These are phyloP conservation scores for Hylyphantes graminicola DNA, from an alignment of 1,140 invertebrate species.

Conservation along the genomic window DNA sequence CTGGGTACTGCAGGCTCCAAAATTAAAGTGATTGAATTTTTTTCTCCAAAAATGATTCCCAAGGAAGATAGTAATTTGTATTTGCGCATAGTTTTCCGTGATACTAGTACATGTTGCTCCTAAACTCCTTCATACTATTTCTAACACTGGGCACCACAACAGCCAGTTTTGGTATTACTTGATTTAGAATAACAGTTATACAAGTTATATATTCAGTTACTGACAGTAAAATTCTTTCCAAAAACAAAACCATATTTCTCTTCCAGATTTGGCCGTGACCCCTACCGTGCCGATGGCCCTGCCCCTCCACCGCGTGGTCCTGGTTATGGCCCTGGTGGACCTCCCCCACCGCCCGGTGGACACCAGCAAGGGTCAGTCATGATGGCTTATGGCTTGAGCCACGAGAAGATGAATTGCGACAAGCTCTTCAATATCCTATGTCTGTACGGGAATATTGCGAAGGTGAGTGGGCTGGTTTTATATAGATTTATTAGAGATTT, in stretches of 20 bases:
- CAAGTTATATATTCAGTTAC: too few relatives aligned
- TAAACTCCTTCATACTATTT: too few relatives aligned
- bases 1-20: too few relatives aligned
- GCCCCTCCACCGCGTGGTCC: constrained; percentile 61
- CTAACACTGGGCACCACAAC: too few relatives aligned
- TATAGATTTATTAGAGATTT: background rate
- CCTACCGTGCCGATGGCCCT: constrained; percentile 60
- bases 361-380: constrained; percentile 80
- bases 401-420: constrained; percentile 93
- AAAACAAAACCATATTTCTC: background rate
- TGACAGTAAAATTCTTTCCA: too few relatives aligned
- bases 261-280: constrained; percentile 60
- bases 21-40: too few relatives aligned
- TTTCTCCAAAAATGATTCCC: too few relatives aligned
- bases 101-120: too few relatives aligned
- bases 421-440: constrained; percentile 99
- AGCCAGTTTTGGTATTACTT: too few relatives aligned
- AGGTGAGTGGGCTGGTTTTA: constrained; percentile 75
- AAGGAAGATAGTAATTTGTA: too few relatives aligned
- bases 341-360: constrained; percentile 61
- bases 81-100: too few relatives aligned
- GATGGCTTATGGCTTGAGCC: constrained; percentile 97
- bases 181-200: too few relatives aligned
- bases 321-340: constrained; percentile 63
- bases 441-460: constrained; percentile 96